Evolutionary conservation across 2,113 vertebrate species (phyloP).

Genomic region (Desmodus rotundus): DNA sequence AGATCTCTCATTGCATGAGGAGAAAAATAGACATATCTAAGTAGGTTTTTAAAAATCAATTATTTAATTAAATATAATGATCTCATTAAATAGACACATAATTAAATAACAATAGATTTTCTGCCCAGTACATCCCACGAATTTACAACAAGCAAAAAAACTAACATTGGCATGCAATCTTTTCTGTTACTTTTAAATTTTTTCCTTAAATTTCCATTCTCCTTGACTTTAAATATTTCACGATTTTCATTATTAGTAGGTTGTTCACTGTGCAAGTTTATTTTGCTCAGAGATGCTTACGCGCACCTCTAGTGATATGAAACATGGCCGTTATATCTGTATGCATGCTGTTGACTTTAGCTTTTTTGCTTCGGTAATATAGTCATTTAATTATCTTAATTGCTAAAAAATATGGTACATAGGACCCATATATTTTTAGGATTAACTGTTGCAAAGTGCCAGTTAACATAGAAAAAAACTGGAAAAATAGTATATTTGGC

Average conservation of each 20-base stretch:
- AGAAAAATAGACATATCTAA: not conserved
- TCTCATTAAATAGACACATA: not conserved
- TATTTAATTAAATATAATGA: conserved; percentile 12
- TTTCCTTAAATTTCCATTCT: not conserved
- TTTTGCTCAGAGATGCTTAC: conserved; percentile 8
- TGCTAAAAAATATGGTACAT: not conserved
- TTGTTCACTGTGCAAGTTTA: not conserved
- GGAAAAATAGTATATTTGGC: not conserved
- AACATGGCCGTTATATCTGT: not conserved
- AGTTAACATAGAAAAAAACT: not conserved
- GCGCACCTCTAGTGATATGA: not conserved
- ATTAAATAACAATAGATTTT: not conserved
- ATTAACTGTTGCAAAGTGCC: not conserved
- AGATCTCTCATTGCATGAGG: not conserved
- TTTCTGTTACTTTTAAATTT: not conserved
- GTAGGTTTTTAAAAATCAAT: not conserved
- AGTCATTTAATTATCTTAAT: not conserved
- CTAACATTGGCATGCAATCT: not conserved
- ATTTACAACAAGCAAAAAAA: not conserved
- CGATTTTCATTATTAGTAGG: not conserved
- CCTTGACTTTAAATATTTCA: not conserved
- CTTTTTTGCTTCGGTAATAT: not conserved
- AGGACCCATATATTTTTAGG: not conserved
- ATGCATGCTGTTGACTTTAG: not conserved
- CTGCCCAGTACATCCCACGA: not conserved